phyloP scores from a whole-genome alignment of 2,888 invertebrate genomes.

The Lapara coniferarum region DNA sequence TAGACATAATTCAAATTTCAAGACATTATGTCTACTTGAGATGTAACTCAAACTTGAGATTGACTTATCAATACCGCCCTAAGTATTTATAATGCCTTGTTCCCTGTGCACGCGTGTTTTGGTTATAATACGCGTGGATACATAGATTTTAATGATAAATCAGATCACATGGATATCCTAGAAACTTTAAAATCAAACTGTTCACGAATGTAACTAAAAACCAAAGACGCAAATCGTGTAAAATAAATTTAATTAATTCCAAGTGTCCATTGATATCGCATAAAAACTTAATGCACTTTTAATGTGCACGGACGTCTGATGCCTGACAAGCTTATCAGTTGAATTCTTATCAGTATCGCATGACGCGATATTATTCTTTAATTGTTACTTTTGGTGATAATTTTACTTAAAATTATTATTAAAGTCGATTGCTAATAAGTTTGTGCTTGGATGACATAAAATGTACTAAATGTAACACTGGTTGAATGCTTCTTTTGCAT shows the following conservation, averaged over 20 bases:
- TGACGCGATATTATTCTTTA: slow-evolving; percentile 9
- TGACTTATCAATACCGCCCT: too few relatives aligned
- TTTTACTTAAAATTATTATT: slow-evolving; percentile 11
- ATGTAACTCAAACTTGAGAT: too few relatives aligned
- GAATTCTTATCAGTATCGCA: slow-evolving; percentile 1
- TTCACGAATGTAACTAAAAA: neutral
- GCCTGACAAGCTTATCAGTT: neutral
- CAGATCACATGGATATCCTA: neutral
- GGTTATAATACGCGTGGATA: too few relatives aligned
- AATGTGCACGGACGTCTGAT: slow-evolving; percentile 13
- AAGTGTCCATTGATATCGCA: neutral
- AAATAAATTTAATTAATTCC: neutral
- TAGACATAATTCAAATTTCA: too few relatives aligned
- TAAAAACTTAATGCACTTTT: slow-evolving; percentile 6
- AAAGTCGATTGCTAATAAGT: neutral
- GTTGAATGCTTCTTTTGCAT: too few relatives aligned
- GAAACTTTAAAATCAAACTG: neutral
- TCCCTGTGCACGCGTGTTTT: too few relatives aligned
- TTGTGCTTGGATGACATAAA: neutral
- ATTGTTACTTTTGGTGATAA: neutral
- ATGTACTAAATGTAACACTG: slow-evolving; percentile 8
- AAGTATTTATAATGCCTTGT: too few relatives aligned
- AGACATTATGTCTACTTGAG: too few relatives aligned
- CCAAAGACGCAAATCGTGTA: neutral
- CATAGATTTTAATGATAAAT: too few relatives aligned